phyloP scores from a whole-genome alignment of 92 coral and sea anemone genomes.

The Zoanthus gigantus region DNA sequence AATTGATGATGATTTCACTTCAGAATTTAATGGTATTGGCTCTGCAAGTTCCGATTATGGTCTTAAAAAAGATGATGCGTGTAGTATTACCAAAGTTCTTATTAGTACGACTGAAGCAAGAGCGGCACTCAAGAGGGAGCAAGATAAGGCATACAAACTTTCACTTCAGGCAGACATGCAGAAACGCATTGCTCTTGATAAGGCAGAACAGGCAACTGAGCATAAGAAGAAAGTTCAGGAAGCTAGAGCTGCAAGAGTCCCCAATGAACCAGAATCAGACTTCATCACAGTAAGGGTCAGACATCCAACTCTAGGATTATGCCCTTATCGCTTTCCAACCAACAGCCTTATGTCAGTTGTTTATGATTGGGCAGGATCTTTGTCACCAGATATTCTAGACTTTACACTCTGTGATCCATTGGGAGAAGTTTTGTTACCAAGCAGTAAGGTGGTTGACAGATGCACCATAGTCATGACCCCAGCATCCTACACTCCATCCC shows the following conservation, averaged over 20 bases:
- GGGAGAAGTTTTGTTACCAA: conserved; percentile 57
- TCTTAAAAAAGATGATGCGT: conserved; percentile 34
- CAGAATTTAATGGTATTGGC: conserved; percentile 14
- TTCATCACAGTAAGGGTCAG: conserved; percentile 70
- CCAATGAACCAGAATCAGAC: conserved; percentile 62
- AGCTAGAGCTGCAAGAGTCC: conserved; percentile 74
- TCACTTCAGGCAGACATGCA: conserved; percentile 69
- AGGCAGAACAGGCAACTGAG: conserved; percentile 57
- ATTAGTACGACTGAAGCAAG: conserved; percentile 43
- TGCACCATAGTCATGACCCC: conserved; percentile 62
- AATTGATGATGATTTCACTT: conserved; percentile 15
- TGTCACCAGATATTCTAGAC: conserved; percentile 57
- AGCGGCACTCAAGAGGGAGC: conserved; percentile 33
- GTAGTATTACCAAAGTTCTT: conserved; percentile 42
- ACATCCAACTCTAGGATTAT: conserved; percentile 56
- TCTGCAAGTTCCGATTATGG: conserved; percentile 24
- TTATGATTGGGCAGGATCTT: conserved; percentile 66
- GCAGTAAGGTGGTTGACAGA: conserved; percentile 59
- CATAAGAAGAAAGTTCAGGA: conserved; percentile 65
- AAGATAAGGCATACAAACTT: conserved; percentile 62
- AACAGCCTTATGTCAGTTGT: conserved; percentile 54
- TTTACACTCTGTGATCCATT: conserved; percentile 73
- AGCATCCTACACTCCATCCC: conserved; percentile 59
- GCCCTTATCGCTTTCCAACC: conserved; percentile 54
- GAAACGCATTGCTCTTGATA: conserved; percentile 63